phyloP scores from a whole-genome alignment of 2,797 vertebrate genomes.

The Silurus lanzhouensis region DNA sequence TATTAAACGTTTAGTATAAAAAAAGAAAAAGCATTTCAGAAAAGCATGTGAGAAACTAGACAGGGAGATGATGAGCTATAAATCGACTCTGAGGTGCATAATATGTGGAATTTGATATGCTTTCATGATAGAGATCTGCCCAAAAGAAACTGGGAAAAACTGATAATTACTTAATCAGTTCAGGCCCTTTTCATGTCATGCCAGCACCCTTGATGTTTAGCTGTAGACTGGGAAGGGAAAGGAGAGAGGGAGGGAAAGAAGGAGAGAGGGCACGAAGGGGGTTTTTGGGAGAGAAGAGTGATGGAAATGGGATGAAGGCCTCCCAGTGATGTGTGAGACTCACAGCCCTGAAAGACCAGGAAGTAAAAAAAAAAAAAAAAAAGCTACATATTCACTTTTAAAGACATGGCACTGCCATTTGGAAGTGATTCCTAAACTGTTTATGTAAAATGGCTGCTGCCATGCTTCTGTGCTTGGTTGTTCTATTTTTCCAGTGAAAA shows the following conservation, averaged over 20 bases:
- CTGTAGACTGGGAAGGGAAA: conserved; percentile 56
- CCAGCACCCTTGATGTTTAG: conserved; percentile 62
- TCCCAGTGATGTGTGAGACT: conserved; percentile 66
- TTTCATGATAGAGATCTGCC: conserved; percentile 54
- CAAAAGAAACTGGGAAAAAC: conserved; percentile 57
- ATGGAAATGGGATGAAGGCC: conserved; percentile 53
- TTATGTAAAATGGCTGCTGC: conserved; percentile 54
- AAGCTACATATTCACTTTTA: conserved; percentile 67
- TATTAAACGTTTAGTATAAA: conserved; percentile 54
- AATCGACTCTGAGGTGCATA: conserved; percentile 58
- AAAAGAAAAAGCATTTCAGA: conserved; percentile 51
- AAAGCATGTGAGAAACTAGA: conserved; percentile 40
- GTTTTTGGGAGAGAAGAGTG: conserved; percentile 38
- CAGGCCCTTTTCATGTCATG: conserved; percentile 57
- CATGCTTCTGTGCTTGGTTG: conserved; percentile 39
- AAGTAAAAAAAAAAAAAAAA: conserved; percentile 71
- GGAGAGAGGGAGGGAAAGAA: conserved; percentile 38
- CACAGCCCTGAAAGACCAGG: conserved; percentile 70
- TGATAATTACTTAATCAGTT: conserved; percentile 64
- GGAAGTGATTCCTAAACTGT: conserved; percentile 55
- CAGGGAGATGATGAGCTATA: conserved; percentile 52
- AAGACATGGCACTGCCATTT: conserved; percentile 63
- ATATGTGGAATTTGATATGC: conserved; percentile 56
- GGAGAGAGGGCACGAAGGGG: conserved; percentile 46
- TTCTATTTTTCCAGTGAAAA: conserved; percentile 53